Base-by-base conservation (phyloP, 2,797 vertebrate genomes). In the Salarias fasciatus region DNA sequence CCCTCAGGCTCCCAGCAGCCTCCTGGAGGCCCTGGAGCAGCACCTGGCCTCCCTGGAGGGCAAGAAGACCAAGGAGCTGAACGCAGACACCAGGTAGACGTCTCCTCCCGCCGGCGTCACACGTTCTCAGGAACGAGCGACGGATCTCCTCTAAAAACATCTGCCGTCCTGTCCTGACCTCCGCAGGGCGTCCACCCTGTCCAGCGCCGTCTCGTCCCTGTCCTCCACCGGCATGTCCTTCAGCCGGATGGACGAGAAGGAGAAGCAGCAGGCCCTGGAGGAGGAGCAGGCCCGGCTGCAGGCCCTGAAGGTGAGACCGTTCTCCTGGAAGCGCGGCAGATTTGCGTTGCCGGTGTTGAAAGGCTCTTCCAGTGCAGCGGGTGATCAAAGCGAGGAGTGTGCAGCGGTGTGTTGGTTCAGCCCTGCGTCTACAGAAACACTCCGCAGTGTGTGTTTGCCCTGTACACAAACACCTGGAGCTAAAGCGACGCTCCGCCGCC, bases 11-110 rank as follows among this genome's bases (percentile, higher is more conserved):
- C 96, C 96, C 75, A 94, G 93, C 90, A 95, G 95, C 89, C 95
- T 99, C 84, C 92, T 97, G 86, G 96, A 98, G 92, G 95, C 96
- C 62, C 75, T 99, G 64, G 95, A 96, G 88, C 95, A 98, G 74
- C 96, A 99, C 84, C 91, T 98, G 89, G 95, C 94, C 80, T 99
- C 96, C 69, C 92, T 99, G 85, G 96, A 99, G 90, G 95, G 96
- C 62, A 97, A 94, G 86, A 97, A 96, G 85, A 96, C 94, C 63
- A 96, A 96, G 85, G 94, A 96, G 53, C 57, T 95, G 66, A 95
- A 93, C 0, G 93, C 94, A 84, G 94, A 95, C 89, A 94, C 94
- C 87, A 93, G 95, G 97, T 98, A 83, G 42, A 55, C 5, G 0
- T 31, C 33, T 30, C 9, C 35, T 31, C 10, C 2, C 14, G 2